phyloP scores from a whole-genome alignment of 2,797 vertebrate genomes.

The Gadopsis marmoratus region DNA sequence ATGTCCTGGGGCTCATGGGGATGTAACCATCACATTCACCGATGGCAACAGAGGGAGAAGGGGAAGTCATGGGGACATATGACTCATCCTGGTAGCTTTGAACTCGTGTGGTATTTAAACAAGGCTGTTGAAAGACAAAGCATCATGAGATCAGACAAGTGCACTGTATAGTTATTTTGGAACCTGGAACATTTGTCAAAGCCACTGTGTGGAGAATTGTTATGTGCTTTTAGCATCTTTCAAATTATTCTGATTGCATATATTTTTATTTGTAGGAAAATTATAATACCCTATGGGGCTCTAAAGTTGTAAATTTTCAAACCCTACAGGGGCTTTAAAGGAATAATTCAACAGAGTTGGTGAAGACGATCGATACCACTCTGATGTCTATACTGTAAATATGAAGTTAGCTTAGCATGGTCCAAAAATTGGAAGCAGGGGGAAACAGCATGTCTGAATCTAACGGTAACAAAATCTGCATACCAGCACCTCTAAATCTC shows the following conservation, averaged over 20 bases:
- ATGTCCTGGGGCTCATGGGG: constrained; percentile 90
- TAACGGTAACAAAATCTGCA: too few relatives aligned
- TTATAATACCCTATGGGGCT: not conserved
- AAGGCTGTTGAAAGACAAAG: constrained; percentile 80
- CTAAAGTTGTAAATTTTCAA: not conserved
- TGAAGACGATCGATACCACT: not conserved
- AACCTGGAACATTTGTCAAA: not conserved
- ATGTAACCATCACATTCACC: constrained; percentile 90
- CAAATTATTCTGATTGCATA: not conserved
- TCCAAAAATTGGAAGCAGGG: not conserved
- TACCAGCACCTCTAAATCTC: not conserved
- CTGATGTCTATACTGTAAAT: not conserved
- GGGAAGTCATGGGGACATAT: constrained; percentile 92
- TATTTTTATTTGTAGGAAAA: constrained; percentile 1
- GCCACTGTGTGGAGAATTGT: not conserved
- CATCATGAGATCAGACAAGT: constrained; percentile 48
- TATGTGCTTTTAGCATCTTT: not conserved
- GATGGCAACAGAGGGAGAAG: constrained; percentile 66
- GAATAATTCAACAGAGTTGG: not conserved
- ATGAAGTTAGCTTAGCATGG: not conserved
- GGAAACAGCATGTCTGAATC: not conserved
- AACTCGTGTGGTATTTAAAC: constrained; percentile 78
- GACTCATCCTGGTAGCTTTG: constrained; percentile 85
- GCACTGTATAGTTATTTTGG: not conserved
- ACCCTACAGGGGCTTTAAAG: not conserved